A percentile compares a stretch with the other conserved stretches of the same genome.
Conservation (phyloP, 2,797 vertebrate genomes). For the Agapornis canus region DNA sequence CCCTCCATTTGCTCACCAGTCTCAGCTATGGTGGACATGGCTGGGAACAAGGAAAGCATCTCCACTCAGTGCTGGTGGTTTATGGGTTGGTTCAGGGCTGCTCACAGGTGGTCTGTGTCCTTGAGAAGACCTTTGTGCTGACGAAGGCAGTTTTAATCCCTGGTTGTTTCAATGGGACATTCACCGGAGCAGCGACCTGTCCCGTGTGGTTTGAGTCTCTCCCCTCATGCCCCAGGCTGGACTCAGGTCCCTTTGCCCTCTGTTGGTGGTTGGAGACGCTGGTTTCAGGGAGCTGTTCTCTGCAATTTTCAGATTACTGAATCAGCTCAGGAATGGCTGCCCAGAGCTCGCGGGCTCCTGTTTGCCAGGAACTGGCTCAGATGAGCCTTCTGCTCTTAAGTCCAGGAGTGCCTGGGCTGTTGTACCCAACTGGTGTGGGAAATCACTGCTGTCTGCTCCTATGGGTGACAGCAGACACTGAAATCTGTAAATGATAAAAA, state of each 20-base stretch:
- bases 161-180: rapidly evolving
- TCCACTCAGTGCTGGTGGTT: not conserved
- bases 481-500: not conserved
- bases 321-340: conserved; percentile 29
- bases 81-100: not conserved
- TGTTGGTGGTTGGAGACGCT: rapidly evolving
- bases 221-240: rapidly evolving
- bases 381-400: not conserved
- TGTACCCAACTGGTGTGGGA: not conserved
- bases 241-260: not conserved
- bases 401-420: not conserved
- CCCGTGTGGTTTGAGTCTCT: rapidly evolving
- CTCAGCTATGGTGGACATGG: rapidly evolving
- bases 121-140: not conserved
- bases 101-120: not conserved
- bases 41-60: not conserved
- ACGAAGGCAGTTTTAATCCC: not conserved
- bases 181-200: not conserved
- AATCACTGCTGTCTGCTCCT: not conserved
- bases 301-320: conserved; percentile 27
- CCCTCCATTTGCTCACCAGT: rapidly evolving
- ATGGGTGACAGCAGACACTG: not conserved
- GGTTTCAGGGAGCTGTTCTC: conserved; percentile 27
- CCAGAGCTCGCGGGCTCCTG: not conserved
- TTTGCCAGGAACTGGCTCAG: conserved; percentile 30